Evolutionary conservation across 2,797 vertebrate species (phyloP).

Genomic region (Salmo trutta): DNA sequence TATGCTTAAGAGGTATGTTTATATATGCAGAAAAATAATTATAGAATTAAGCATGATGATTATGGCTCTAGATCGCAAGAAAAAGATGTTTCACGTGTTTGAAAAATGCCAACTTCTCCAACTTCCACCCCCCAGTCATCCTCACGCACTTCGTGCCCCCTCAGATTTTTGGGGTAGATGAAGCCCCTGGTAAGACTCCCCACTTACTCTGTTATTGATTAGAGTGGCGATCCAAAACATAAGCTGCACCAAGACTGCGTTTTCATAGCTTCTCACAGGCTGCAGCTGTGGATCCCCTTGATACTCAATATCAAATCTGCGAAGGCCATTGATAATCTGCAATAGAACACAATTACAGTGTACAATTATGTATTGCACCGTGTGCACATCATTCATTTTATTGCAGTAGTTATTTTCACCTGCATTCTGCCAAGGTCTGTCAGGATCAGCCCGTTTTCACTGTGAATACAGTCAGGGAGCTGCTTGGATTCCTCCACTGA

Average conservation of each 20-base stretch:
- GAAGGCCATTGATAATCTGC: constrained; percentile 78
- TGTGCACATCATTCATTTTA: neutral
- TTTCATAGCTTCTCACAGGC: constrained; percentile 80
- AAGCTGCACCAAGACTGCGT: constrained; percentile 65
- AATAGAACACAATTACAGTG: neutral
- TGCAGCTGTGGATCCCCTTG: constrained; percentile 78
- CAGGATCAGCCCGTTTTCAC: constrained; percentile 71
- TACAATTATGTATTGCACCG: neutral
- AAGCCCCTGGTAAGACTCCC: neutral
- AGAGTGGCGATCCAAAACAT: constrained; percentile 66
- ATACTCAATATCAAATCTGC: constrained; percentile 74
- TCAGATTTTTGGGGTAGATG: no score
- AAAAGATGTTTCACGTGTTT: no score
- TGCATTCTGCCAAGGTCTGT: constrained; percentile 44
- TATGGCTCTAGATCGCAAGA: no score
- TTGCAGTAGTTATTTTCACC: neutral
- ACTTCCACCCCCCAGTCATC: no score
- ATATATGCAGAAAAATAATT: no score
- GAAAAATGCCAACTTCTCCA: no score
- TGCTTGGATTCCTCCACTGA: neutral
- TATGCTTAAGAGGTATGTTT: no score
- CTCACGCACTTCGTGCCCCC: no score
- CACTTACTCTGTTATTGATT: constrained; percentile 70
- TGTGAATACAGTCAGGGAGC: constrained; percentile 67
- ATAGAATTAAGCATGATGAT: no score